Evolutionary conservation across 2,888 invertebrate species (phyloP), one percentile per base, ranked within the genome.

Genomic region (Podabrus alpinus): DNA sequence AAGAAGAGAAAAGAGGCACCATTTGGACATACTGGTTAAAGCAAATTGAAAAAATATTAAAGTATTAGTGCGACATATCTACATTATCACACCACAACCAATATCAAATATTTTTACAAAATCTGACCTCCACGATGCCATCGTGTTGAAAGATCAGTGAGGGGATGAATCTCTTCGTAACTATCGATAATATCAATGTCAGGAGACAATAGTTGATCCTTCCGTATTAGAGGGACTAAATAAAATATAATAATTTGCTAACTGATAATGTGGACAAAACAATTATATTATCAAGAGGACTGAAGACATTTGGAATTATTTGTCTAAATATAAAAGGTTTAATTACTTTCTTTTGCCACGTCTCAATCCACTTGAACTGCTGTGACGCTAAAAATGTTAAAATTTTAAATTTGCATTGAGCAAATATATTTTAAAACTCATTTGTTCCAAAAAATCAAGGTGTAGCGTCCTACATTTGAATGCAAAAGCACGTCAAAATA

Each of bases 131-230:
- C 81, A 72, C 80, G 81, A 75, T 79, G 80, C 61, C 82, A 83
- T 74, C 80, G 80, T 77, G 81, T 82, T 78, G 81, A 75, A 76
- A 82, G 80, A 72, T 85, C 85, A 68, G 85, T 82, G 71, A 86
- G 79, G 71, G 86, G 86, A 81, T 86, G 86, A 64, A 86, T 79
- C 69, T 84, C 86, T 70, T 84, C 84, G 72, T 81, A 77, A 73
- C 68, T 77, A 68, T 79, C 80, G 70, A 78, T 66, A 72, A 59
- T 77, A 71, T 86, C 85, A 74, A 77, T 78, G 78, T 86, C 86
- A 70, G 84, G 82, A 72, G 85, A 84, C 68, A 85, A 85, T 76
- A 85, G 83, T 76, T 86, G 87, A 81, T 87, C 87, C 81, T 86
- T 86, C 81, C 87, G 83, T 81, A 83, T 80, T 70, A 80, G 78